Evolutionary conservation across 2,113 vertebrate genomes (phyloP).

Genomic region (Copsychus sechellarum): DNA sequence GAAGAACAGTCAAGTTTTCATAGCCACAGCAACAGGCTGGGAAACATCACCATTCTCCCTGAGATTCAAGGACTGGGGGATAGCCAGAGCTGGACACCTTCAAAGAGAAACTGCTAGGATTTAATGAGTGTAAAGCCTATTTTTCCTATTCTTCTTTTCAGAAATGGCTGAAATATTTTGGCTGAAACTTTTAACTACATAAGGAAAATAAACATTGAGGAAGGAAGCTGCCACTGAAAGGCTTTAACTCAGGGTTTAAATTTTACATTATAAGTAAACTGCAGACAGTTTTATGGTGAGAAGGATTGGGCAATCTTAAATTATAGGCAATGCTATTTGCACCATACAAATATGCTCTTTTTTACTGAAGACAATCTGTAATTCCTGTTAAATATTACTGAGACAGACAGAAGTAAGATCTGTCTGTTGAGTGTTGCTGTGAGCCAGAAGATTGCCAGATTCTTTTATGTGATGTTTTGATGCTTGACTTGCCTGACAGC

Average conservation of each 20-base stretch:
- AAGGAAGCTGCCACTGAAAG: not conserved
- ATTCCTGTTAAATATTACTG: conserved; percentile 7
- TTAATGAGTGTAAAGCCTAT: not conserved
- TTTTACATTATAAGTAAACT: not conserved
- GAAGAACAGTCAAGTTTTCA: not conserved
- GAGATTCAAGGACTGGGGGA: not conserved
- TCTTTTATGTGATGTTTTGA: not conserved
- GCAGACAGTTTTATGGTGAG: not conserved
- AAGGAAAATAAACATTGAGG: not conserved
- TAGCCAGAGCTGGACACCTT: not conserved
- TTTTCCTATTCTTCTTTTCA: not conserved
- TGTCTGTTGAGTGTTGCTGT: not conserved
- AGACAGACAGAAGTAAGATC: conserved; percentile 8
- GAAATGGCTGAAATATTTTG: not conserved
- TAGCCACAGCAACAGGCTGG: not conserved
- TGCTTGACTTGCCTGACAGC: conserved; percentile 33
- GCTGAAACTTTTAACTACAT: not conserved
- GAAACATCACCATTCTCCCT: not conserved
- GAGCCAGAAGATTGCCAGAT: conserved; percentile 8
- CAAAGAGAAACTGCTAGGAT: not conserved
- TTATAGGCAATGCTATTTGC: not conserved
- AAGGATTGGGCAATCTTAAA: not conserved
- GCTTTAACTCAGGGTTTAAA: not conserved
- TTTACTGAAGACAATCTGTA: not conserved
- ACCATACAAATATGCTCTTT: not conserved